These are phyloP conservation scores for Bovichtus diacanthus DNA, from an alignment of 2,797 vertebrate genomes.

Conservation along the genomic window DNA sequence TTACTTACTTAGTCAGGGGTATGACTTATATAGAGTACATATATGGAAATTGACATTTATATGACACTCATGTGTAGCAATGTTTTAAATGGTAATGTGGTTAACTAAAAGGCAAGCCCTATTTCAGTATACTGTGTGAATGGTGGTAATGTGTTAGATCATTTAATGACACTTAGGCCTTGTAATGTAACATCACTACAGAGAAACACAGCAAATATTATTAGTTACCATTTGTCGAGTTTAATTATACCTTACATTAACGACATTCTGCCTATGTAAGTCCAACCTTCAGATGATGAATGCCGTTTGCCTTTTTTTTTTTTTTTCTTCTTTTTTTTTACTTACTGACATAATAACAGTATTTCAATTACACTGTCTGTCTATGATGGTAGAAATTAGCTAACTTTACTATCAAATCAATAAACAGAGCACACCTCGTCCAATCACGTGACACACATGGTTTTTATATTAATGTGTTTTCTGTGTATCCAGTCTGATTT, in stretches of 20 bases:
- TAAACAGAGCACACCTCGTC: background rate
- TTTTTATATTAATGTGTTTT: constrained; percentile 18
- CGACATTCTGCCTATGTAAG: background rate
- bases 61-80: no score
- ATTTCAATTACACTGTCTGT: background rate
- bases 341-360: background rate
- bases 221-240: background rate
- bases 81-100: no score
- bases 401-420: background rate
- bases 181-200: background rate
- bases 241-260: background rate
- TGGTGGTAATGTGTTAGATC: background rate
- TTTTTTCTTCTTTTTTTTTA: background rate
- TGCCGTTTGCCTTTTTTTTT: no score
- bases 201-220: background rate
- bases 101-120: background rate
- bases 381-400: background rate
- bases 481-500: constrained; percentile 22
- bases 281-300: background rate
- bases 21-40: no score
- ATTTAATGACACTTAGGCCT: background rate
- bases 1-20: no score
- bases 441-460: background rate
- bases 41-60: no score
- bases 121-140: background rate